A percentile compares a stretch with the other conserved stretches of the same genome.
phyloP scores from a whole-genome alignment of 2,113 vertebrate species.

The Pungitius pungitius region DNA sequence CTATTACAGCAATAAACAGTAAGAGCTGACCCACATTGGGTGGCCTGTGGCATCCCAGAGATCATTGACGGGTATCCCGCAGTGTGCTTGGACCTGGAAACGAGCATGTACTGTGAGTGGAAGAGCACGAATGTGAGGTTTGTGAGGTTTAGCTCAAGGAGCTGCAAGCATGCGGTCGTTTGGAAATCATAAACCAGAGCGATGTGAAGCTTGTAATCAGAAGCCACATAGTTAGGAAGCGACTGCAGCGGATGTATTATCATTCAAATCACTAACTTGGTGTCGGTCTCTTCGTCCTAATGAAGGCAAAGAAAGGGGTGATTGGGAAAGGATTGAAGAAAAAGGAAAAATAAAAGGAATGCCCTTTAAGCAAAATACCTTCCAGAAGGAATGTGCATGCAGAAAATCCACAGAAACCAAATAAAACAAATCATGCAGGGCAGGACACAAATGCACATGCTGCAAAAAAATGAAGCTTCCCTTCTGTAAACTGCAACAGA shows the following conservation, averaged over 20 bases:
- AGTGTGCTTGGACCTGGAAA: constrained; percentile 35
- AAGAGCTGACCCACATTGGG: constrained; percentile 15
- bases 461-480: neutral
- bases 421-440: constrained; percentile 47
- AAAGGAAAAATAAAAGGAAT: constrained; percentile 31
- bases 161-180: constrained; percentile 51
- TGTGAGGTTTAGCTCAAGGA: constrained; percentile 41
- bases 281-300: constrained; percentile 67
- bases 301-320: constrained; percentile 50
- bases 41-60: neutral
- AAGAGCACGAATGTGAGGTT: constrained; percentile 36
- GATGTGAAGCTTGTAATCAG: constrained; percentile 56
- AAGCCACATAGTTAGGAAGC: constrained; percentile 56
- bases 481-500: neutral
- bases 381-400: constrained; percentile 59
- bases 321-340: constrained; percentile 47
- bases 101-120: constrained; percentile 21
- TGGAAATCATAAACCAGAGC: constrained; percentile 64
- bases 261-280: constrained; percentile 76
- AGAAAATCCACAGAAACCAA: constrained; percentile 32
- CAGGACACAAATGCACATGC: constrained; percentile 24
- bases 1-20: constrained; percentile 18
- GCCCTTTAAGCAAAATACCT: constrained; percentile 20
- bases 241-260: constrained; percentile 43
- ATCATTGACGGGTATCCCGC: constrained; percentile 25